A percentile compares a stretch with the other conserved stretches of the same genome.
Conservation (phyloP, 2,113 vertebrate species). For the Herpetotheres cachinnans region DNA sequence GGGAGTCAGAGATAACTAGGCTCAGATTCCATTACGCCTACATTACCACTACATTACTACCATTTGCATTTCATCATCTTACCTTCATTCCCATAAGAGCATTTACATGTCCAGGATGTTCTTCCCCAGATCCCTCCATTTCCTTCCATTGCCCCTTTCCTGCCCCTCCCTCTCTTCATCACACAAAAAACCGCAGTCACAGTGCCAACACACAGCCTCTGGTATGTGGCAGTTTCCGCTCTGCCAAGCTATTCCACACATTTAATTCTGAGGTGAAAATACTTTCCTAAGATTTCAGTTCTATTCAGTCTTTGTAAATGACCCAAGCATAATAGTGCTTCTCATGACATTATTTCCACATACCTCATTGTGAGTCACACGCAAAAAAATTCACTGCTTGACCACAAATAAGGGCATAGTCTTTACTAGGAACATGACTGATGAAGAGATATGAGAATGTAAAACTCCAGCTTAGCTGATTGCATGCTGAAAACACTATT, state of each 20-base stretch:
- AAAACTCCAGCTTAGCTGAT: constrained; percentile 32
- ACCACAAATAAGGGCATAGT: not conserved
- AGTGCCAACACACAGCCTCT: not conserved
- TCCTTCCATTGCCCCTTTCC: not conserved
- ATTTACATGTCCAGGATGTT: not conserved
- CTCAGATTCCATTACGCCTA: not conserved
- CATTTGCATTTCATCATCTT: not conserved
- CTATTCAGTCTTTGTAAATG: not conserved
- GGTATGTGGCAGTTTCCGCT: not conserved
- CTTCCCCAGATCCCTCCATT: not conserved
- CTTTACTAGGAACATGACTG: constrained; percentile 7
- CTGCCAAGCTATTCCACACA: constrained; percentile 16
- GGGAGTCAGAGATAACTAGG: not conserved
- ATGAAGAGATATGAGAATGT: constrained; percentile 19
- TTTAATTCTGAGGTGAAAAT: constrained; percentile 35
- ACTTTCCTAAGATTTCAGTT: not conserved
- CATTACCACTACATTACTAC: not conserved
- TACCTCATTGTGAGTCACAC: not conserved
- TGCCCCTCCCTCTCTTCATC: not conserved
- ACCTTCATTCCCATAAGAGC: not conserved
- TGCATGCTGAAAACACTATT: constrained; percentile 29
- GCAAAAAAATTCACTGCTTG: not conserved
- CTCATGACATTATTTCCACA: constrained; percentile 34
- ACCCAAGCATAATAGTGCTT: not conserved
- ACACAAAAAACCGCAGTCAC: not conserved